phyloP scores from a whole-genome alignment of 2,113 vertebrate genomes.

The Felis chaus region DNA sequence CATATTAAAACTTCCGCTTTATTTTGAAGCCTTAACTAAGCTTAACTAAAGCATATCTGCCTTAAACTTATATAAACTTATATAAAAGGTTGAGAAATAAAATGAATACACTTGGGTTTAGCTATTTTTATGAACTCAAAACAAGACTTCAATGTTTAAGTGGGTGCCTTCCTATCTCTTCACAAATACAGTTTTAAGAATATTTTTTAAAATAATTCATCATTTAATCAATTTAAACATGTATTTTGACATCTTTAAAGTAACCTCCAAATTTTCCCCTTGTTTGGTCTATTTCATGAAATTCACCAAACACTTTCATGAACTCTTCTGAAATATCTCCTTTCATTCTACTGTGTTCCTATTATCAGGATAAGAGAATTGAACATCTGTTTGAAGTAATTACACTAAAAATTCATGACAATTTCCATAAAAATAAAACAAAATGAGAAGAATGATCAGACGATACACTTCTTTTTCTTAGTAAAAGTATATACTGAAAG shows the following conservation, averaged over 20 bases:
- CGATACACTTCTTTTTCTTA: not conserved
- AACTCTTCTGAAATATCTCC: not conserved
- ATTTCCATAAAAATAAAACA: constrained; percentile 39
- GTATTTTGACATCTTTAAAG: not conserved
- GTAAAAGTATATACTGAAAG: constrained; percentile 8
- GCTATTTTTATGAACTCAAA: constrained; percentile 33
- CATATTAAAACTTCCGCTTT: not conserved
- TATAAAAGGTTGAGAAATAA: not conserved
- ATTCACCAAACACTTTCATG: not conserved
- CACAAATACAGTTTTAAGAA: not conserved
- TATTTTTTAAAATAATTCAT: not conserved
- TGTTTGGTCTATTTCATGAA: not conserved
- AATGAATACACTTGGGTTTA: not conserved
- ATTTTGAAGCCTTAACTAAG: not conserved
- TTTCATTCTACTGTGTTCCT: not conserved
- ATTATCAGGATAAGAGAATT: not conserved
- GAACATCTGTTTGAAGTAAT: constrained; percentile 43
- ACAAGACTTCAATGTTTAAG: not conserved
- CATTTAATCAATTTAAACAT: not conserved
- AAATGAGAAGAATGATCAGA: not conserved
- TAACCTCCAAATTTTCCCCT: not conserved
- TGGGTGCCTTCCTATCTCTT: not conserved
- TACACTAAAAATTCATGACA: constrained; percentile 33
- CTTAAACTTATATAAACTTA: not conserved
- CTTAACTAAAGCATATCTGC: not conserved